A percentile compares a stretch with the other conserved stretches of the same genome.
Evolutionary conservation across 2,888 invertebrate genomes (phyloP).

Genomic region (Agrotis puta): DNA sequence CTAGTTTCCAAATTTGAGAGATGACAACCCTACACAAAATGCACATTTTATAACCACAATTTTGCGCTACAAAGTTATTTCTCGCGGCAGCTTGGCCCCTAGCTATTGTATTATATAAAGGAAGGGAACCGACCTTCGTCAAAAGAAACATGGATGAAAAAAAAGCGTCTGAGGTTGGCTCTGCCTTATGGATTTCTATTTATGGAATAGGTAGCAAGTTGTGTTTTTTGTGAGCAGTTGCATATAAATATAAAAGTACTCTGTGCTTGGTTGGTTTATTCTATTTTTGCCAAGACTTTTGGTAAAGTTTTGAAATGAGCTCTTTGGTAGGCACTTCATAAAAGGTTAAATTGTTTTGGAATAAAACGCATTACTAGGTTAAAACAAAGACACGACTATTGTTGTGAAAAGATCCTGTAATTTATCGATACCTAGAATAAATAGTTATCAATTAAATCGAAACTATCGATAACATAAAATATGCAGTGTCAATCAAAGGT

Average conservation of each 20-base stretch:
- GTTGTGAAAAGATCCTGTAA: not conserved
- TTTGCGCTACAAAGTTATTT: not conserved
- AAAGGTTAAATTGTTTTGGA: not conserved
- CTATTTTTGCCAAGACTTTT: constrained; percentile 5
- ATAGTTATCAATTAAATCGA: not conserved
- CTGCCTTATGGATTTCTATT: constrained; percentile 29
- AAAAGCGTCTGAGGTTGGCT: not conserved
- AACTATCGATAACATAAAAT: not conserved
- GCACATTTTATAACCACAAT: constrained; percentile 11
- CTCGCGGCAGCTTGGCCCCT: constrained; percentile 7
- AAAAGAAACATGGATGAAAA: not conserved
- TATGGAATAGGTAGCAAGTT: constrained; percentile 18
- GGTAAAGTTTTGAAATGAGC: not conserved
- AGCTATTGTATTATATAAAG: constrained; percentile 13
- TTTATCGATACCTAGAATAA: not conserved
- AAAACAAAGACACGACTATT: not conserved
- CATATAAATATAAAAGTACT: too few species aligned
- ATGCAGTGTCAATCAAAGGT: not conserved
- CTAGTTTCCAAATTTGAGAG: too few species aligned
- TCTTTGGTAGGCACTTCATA: too few species aligned
- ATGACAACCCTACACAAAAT: too few species aligned
- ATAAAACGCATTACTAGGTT: not conserved
- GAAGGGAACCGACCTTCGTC: not conserved
- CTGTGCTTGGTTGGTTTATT: not conserved
- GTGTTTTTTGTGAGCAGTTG: constrained; percentile 3